Percentiles rank a stretch among this genome's conserved stretches.
Conservation (phyloP, 2,113 vertebrate species). For the Brachyhypopomus gauderio region DNA sequence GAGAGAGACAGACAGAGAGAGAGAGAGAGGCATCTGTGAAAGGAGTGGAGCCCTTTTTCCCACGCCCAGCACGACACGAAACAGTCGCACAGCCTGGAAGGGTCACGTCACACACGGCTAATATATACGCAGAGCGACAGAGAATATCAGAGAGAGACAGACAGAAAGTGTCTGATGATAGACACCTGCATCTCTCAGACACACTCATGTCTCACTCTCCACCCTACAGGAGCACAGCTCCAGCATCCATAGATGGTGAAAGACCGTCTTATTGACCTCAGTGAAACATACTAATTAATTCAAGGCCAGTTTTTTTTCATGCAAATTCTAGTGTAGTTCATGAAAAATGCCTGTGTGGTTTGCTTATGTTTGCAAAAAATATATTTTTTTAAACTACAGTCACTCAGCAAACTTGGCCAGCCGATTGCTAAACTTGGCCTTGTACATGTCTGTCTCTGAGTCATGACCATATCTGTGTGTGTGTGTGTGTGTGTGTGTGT, state of each 20-base stretch:
- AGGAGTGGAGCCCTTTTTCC: slow-evolving; percentile 88
- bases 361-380: too few species aligned
- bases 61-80: slow-evolving; percentile 86
- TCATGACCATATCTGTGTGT: slow-evolving; percentile 18
- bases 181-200: slow-evolving; percentile 73
- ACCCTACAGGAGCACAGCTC: too few species aligned
- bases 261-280: slow-evolving; percentile 28
- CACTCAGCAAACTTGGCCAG: not conserved
- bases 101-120: slow-evolving; percentile 87
- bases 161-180: slow-evolving; percentile 27
- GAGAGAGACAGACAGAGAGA: too few species aligned
- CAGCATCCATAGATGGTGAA: too few species aligned
- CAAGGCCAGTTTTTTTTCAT: too few species aligned
- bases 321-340: too few species aligned
- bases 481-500: slow-evolving; percentile 12
- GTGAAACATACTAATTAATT: too few species aligned
- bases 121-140: slow-evolving; percentile 77
- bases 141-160: slow-evolving; percentile 57
- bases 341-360: too few species aligned
- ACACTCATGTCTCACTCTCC: slow-evolving; percentile 38
- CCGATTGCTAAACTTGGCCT: slow-evolving; percentile 62
- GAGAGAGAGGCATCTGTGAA: slow-evolving; percentile 86
- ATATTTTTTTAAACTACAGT: not conserved
- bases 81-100: slow-evolving; percentile 77
- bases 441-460: slow-evolving; percentile 57